phyloP scores from a whole-genome alignment of 2,113 vertebrate genomes.

The Archilochus colubris region DNA sequence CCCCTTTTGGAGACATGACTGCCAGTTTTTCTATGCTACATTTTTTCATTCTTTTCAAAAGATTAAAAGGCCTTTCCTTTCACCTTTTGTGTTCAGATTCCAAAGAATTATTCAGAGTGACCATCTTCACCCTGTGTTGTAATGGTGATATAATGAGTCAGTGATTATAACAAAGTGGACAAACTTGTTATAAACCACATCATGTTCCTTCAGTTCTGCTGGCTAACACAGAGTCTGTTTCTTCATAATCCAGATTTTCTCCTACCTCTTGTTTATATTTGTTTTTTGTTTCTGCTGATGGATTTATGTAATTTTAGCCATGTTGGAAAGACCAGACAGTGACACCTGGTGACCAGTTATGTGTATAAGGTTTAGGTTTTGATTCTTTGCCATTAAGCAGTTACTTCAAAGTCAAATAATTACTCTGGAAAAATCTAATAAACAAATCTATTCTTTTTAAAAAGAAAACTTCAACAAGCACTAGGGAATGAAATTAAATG shows the following conservation, averaged over 20 bases:
- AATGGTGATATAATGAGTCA: neutral
- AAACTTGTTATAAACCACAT: fast-evolving
- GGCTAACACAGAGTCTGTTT: too few relatives aligned
- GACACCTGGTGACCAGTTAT: slow-evolving; percentile 37
- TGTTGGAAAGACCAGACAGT: neutral
- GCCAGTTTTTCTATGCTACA: neutral
- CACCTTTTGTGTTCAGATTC: neutral
- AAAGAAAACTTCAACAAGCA: neutral
- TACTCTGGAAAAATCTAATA: neutral
- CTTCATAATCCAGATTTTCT: neutral
- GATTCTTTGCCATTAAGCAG: neutral
- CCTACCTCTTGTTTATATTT: neutral
- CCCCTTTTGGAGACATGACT: neutral
- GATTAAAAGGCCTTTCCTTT: neutral
- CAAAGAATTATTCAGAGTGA: neutral
- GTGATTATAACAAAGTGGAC: neutral
- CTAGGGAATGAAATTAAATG: neutral
- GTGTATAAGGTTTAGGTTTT: neutral
- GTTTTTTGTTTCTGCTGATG: neutral
- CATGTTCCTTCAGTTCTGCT: neutral
- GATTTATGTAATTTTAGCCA: neutral
- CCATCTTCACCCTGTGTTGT: neutral
- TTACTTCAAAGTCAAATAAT: neutral
- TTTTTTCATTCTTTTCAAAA: neutral
- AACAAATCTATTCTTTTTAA: neutral